phyloP scores from a whole-genome alignment of 2,888 invertebrate genomes.

The Onchidella celtica region DNA sequence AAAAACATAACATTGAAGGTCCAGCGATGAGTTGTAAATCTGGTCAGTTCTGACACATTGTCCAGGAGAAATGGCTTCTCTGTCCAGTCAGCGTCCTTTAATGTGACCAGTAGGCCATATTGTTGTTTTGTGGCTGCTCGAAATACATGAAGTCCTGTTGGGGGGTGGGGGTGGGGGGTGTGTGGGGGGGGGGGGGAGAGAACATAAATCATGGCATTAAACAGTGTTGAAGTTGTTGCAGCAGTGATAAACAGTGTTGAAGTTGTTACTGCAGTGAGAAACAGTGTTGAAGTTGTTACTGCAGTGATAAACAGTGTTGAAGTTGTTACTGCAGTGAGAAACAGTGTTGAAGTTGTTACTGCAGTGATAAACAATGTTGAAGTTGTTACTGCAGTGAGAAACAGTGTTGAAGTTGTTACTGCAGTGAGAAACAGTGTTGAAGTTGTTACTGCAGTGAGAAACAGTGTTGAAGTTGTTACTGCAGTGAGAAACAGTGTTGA shows the following conservation, averaged over 20 bases:
- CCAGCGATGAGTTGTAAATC: too few relatives aligned
- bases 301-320: not conserved
- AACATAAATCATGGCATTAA: too few relatives aligned
- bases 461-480: too few relatives aligned
- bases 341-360: not conserved
- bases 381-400: not conserved
- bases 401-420: not conserved
- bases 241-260: not conserved
- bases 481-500: too few relatives aligned
- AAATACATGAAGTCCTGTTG: slow-evolving; percentile 34
- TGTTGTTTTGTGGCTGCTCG: not conserved
- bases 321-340: not conserved
- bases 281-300: not conserved
- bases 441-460: too few relatives aligned
- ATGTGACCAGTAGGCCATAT: not conserved
- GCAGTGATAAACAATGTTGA: not conserved
- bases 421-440: not conserved
- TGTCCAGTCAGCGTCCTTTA: too few relatives aligned
- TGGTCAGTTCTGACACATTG: too few relatives aligned
- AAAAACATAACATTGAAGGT: not conserved
- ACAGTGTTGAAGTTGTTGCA: not conserved
- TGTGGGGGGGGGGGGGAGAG: too few relatives aligned
- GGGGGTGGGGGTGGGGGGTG: too few relatives aligned
- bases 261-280: not conserved
- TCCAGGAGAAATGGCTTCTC: too few relatives aligned